Conservation (phyloP, 1,140 invertebrate species). For the Dolichoris vasculosae region DNA sequence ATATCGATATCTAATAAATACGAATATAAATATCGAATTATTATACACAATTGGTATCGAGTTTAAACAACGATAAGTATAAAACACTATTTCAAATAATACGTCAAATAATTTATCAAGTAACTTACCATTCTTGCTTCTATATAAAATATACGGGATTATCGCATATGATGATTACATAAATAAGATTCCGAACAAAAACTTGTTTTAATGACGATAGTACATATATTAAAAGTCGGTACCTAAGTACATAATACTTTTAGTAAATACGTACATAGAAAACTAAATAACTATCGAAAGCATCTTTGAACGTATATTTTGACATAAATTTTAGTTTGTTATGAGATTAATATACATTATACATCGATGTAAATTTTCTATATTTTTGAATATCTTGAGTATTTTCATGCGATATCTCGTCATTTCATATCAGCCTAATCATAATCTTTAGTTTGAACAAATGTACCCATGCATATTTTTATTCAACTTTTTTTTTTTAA, state of each 20-base stretch:
- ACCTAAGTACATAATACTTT: background rate
- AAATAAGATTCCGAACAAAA: background rate
- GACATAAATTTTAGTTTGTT: background rate
- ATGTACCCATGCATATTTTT: background rate
- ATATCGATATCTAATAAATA: background rate
- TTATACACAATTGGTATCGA: background rate
- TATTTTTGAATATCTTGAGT: background rate
- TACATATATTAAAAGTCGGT: background rate
- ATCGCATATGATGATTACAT: conserved; percentile 33
- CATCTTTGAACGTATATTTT: background rate
- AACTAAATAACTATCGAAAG: background rate
- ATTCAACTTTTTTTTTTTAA: background rate
- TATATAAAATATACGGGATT: background rate
- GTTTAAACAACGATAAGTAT: background rate
- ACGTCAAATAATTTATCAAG: too few relatives aligned
- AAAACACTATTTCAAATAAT: background rate
- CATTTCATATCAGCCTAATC: background rate
- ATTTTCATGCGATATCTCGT: background rate
- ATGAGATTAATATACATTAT: background rate
- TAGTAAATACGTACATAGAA: conserved; percentile 1
- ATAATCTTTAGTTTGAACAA: background rate
- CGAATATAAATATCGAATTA: background rate
- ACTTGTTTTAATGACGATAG: background rate
- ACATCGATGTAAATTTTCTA: background rate
- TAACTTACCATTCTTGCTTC: conserved; percentile 10